Base-by-base conservation (phyloP, 2,797 vertebrate genomes). In the Rhinoraja longicauda region DNA sequence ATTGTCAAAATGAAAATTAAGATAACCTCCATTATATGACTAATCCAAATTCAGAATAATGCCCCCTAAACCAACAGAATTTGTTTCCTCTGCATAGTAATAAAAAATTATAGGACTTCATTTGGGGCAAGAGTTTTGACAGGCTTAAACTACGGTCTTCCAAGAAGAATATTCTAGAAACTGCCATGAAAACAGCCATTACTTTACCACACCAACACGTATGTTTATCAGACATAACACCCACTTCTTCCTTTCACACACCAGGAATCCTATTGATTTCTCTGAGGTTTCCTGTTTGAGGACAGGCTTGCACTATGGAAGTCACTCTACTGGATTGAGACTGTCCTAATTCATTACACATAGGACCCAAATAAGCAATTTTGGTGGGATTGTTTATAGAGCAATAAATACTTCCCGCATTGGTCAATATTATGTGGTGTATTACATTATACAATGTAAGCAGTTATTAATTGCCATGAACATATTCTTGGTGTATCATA, bases 251-350 rank as follows among this genome's bases (percentile, higher is more conserved):
- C 84, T 88, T 36, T 88, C 59, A n/a, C 59, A 88, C 84, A 88
- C 59, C 84, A 88, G 84, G 84, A 88, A 64, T 88, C 84, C 84
- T 67, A 67, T 64, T 88, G 84, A 88, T 64, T 88, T 88, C 59
- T 67, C 84, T 88, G 84, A 88, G 84, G 84, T 88, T 88, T 67
- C 84, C 84, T 88, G 84, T 36, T 88, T 88, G 84, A 88, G n/a
- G 59, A 67, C 84, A 88, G n/a, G 84, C 59, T 67, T 67, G 62
- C 36, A 88, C 84, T 88, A 67, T 67, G 59, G 84, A 36, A 8
- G n/a, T 88, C 59, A 88, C 57, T 88, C 62, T 67, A 88, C 59
- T 88, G 84, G n/a, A 88, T 64, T 88, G 84, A 67, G 62, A 88
- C 59, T 36, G n/a, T 36, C 59, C 84, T 36, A 36, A 88, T 32